Conservation (phyloP, 2,797 vertebrate genomes). For the Columba guinea region DNA sequence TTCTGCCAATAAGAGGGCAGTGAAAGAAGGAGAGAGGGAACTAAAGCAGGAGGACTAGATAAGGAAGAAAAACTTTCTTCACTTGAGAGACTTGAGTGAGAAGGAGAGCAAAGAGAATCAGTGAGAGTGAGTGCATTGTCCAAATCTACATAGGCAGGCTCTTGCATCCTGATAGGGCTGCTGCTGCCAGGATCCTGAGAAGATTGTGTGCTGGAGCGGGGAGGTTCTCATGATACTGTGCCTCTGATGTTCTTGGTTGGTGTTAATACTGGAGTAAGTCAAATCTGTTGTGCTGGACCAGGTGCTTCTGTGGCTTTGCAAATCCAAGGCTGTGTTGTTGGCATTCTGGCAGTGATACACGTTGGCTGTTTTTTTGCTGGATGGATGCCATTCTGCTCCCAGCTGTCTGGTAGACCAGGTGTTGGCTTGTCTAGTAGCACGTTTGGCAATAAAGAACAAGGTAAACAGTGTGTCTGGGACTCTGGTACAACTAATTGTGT, state of each 20-base stretch:
- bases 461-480: background rate
- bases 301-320: background rate
- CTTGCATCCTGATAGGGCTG: background rate
- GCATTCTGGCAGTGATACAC: background rate
- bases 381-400: background rate
- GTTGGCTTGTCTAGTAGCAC: background rate
- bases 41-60: background rate
- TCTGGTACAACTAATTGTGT: background rate
- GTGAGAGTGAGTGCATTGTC: background rate
- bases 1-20: background rate
- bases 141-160: background rate
- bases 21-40: background rate
- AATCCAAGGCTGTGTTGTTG: background rate
- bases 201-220: fast-evolving
- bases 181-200: background rate
- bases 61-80: background rate
- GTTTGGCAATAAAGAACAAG: background rate
- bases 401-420: background rate
- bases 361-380: background rate
- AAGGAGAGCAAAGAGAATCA: background rate
- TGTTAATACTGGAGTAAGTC: background rate
- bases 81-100: background rate
- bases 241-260: background rate
- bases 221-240: background rate
- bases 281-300: background rate